Evolutionary conservation across 2,797 vertebrate species (phyloP).

Genomic region (Micrastur ruficollis): DNA sequence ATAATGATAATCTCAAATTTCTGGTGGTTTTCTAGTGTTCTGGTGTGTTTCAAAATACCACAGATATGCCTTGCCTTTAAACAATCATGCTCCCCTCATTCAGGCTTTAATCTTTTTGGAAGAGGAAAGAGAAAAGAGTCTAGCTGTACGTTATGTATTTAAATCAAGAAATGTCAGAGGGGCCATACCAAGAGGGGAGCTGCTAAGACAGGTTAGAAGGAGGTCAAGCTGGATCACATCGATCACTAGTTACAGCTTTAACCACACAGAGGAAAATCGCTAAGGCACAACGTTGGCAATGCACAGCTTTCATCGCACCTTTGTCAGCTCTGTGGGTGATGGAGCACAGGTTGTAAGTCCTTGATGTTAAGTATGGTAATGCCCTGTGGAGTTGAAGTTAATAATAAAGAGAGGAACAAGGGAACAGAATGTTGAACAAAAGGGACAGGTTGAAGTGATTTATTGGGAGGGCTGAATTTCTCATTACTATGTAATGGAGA

Average conservation of each 20-base stretch:
- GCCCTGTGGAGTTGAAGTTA: not conserved
- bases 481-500: not conserved
- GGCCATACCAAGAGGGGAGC: not conserved
- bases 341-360: not conserved
- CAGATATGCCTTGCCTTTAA: not conserved
- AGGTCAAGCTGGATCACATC: not conserved
- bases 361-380: not conserved
- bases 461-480: not conserved
- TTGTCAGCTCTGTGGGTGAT: not conserved
- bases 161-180: not conserved
- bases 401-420: not conserved
- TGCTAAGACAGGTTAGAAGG: not conserved
- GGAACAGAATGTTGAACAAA: not conserved
- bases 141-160: not conserved
- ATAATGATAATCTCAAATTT: not conserved
- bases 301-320: not conserved
- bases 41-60: not conserved
- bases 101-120: not conserved
- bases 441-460: not conserved
- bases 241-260: not conserved
- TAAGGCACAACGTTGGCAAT: not conserved
- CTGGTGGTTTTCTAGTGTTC: not conserved
- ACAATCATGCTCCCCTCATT: not conserved
- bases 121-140: not conserved
- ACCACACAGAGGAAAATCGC: not conserved